These are phyloP conservation scores for Sander vitreus DNA, from an alignment of 2,113 vertebrate species.

Conservation along the genomic window DNA sequence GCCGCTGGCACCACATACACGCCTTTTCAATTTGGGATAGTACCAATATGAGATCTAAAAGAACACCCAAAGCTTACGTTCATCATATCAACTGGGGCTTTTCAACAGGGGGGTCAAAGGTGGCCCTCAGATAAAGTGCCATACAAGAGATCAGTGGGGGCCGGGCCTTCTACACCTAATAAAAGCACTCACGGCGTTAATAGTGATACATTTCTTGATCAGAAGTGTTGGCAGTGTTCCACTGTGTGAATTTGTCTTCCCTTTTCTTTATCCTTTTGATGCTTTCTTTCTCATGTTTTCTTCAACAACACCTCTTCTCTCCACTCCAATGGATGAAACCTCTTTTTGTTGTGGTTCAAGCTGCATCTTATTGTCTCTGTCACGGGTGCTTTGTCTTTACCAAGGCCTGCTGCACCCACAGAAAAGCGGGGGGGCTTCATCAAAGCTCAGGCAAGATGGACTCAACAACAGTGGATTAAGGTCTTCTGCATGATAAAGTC, in stretches of 20 bases:
- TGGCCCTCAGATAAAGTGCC: conserved; percentile 96
- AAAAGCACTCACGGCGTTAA: conserved; percentile 71
- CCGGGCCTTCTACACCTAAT: conserved; percentile 82
- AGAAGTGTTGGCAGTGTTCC: conserved; percentile 69
- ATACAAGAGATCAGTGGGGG: conserved; percentile 96
- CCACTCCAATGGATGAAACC: conserved; percentile 85
- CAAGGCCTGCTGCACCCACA: conserved; percentile 92
- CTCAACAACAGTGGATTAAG: conserved; percentile 99
- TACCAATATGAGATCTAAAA: conserved; percentile 93
- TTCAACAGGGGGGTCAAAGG: conserved; percentile 95
- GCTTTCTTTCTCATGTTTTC: conserved; percentile 73
- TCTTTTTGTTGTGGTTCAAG: conserved; percentile 86
- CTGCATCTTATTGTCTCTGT: conserved; percentile 97
- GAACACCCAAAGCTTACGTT: conserved; percentile 93
- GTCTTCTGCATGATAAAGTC: conserved; percentile 99
- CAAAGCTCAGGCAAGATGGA: conserved; percentile 96
- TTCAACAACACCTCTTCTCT: conserved; percentile 76
- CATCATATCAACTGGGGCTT: conserved; percentile 90
- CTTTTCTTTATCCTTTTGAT: conserved; percentile 77
- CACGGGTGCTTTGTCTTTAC: conserved; percentile 98
- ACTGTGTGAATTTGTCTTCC: conserved; percentile 85
- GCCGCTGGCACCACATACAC: conserved; percentile 91
- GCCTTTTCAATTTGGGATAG: conserved; percentile 92
- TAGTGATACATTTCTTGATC: conserved; percentile 77
- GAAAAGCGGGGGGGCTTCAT: conserved; percentile 88